Base-by-base conservation (phyloP, 2,797 vertebrate genomes). In the Falco berigora region DNA sequence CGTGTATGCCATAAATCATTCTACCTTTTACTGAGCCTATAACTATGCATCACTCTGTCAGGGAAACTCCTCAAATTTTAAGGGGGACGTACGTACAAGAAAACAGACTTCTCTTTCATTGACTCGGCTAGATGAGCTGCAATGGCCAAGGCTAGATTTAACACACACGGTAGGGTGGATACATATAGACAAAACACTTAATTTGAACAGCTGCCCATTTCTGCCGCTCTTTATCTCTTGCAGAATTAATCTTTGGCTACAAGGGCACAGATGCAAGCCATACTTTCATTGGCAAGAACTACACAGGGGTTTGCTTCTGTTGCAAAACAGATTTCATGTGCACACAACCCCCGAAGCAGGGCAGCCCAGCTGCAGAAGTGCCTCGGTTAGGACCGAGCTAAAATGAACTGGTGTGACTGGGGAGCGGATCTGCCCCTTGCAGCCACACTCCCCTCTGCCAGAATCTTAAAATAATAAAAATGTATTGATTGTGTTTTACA, bases 1-100 rank as follows among this genome's bases (percentile, higher is more conserved):
- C 67, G 56, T 90, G 89, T 25, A 95, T 96, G 75, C 85, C 85
- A 66, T 97, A 96, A 96, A 94, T 98, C 95, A 97, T 90, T 96
- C 74, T 56, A 92, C 86, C 86, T 89, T 97, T 97, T 96, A 94
- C 86, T 82, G 67, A 90, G 88, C 71, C 88, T 79, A 55, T 96
- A 92, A 94, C 94, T 96, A 96, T 96, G 95, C 91, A 97, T 96
- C 95, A 95, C 80, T 59, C 49, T 95, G 94, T 89, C 95, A 93
- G 71, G 72, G 74, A 79, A 92, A 84, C 74, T 93, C 83, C 90
- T 95, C 93, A 89, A 9, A 84, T 92, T 94, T 95, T 88, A 90
- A 95, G 67, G 56, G 34, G 61, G 74, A 82, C 38, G 14, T 40
- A 40, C 0, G 5, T 73, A 52, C n/a, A 86, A 92, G 88, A 88